Evolutionary conservation across 2,888 invertebrate genomes (phyloP).

Genomic region (Limulus polyphemus): DNA sequence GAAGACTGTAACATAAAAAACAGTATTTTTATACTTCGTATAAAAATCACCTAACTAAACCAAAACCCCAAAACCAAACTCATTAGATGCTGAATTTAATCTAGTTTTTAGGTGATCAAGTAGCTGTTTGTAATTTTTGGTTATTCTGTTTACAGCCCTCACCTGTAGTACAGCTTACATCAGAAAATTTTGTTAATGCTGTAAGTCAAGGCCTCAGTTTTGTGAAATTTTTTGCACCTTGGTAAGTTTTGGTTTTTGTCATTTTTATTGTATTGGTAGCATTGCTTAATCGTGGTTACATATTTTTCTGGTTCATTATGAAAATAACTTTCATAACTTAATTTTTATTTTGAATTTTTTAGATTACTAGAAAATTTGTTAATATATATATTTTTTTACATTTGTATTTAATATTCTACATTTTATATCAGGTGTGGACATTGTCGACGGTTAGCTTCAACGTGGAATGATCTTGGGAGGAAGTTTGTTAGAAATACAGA

Average conservation of each 20-base stretch:
- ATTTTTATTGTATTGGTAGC: too few species aligned
- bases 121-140: not conserved
- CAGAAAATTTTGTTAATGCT: slow-evolving; percentile 61
- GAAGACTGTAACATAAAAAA: too few species aligned
- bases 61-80: too few species aligned
- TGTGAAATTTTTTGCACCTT: slow-evolving; percentile 80
- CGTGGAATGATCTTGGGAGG: slow-evolving; percentile 68
- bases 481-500: slow-evolving; percentile 53
- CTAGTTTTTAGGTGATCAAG: too few species aligned
- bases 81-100: too few species aligned
- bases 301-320: too few species aligned
- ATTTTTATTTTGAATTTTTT: too few species aligned
- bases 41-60: too few species aligned
- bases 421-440: slow-evolving; percentile 54
- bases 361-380: not conserved
- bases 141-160: slow-evolving; percentile 20
- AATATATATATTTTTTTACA: slow-evolving; percentile 3
- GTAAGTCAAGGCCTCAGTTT: slow-evolving; percentile 64
- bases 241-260: slow-evolving; percentile 42
- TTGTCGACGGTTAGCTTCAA: slow-evolving; percentile 66
- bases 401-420: too few species aligned
- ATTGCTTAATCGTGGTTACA: too few species aligned
- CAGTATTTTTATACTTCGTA: too few species aligned
- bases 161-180: slow-evolving; percentile 43
- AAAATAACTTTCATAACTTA: too few species aligned